Base-by-base conservation (phyloP, 2,888 invertebrate genomes). In the Callyntrura guangdongensis region DNA sequence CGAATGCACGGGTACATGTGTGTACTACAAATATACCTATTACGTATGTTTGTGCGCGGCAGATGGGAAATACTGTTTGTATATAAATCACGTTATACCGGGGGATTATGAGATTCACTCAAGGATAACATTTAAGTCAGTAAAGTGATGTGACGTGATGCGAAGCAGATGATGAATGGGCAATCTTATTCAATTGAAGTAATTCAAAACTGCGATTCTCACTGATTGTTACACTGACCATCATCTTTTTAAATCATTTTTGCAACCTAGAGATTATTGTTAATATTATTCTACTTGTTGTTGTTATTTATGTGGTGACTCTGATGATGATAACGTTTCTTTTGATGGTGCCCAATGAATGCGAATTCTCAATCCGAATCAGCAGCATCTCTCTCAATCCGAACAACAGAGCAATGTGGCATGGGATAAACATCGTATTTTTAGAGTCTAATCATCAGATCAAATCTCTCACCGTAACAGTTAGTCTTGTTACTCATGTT, bases 391-490 rank as follows among this genome's bases (percentile, higher is more conserved):
- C 17, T 59, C 14, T 59, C 6, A 53, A 53, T 17, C 6, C 0
- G n/a, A 59, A 4, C 59, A n/a, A 17, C 14, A 59, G 17, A 1
- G 17, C 59, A 14, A 17, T 17, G 59, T 36, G 36, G 3, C 2
- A 36, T 36, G 6, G 6, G 36, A n/a, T 36, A 36, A 6, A 36
- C 36, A 36, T n/a, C n/a, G n/a, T n/a, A n/a, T 36, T 36, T 36
- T 36, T 4, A 36, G 6, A 36, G 36, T 36, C 59, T 17, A 59
- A 36, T 36, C 59, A 67, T 67, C 36, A 14, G 11, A 67, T 67
- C 67, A 27, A 27, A 67, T 67, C 67, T 67, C n/a, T 67, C 67
- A 20, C 72, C 56, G 84, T 85, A 85, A 85, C 84, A 67, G 67
- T 67, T n/a, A 67, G 36, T 36, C 0, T 17, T 59, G 4, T 59